These are phyloP conservation scores for Whitmania pigra DNA, from an alignment of 1,140 invertebrate genomes.

Conservation along the genomic window DNA sequence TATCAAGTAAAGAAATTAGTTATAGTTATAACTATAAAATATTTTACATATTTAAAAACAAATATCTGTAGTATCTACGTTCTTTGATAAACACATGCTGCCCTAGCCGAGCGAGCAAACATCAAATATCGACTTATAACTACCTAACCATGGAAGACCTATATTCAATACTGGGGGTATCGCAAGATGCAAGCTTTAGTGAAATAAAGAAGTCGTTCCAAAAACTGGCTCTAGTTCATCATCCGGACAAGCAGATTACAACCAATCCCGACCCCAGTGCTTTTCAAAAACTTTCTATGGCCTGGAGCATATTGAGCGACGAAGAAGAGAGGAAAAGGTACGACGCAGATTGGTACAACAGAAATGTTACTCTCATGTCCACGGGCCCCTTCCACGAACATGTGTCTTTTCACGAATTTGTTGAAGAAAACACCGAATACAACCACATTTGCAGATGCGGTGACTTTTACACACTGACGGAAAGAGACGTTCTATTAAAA, in stretches of 20 bases:
- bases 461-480: background rate
- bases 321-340: background rate
- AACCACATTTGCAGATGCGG: background rate
- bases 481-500: background rate
- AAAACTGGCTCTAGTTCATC: background rate
- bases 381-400: background rate
- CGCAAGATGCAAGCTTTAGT: background rate
- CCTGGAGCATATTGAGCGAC: background rate
- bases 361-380: background rate
- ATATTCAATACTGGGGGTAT: background rate
- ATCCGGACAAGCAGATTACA: background rate
- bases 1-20: too few species aligned
- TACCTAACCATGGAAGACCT: background rate
- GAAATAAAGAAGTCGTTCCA: slow-evolving; percentile 5
- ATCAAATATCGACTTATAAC: too few species aligned
- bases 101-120: too few species aligned
- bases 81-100: too few species aligned
- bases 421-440: background rate
- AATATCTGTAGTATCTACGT: too few species aligned
- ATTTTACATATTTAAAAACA: too few species aligned
- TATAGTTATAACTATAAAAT: too few species aligned
- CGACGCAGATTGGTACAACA: background rate
- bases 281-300: background rate
- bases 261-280: background rate
- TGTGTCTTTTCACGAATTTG: background rate